Evolutionary conservation across 2,797 vertebrate genomes (phyloP), one percentile per base, ranked within the genome.

Genomic region (Xenopus petersii): DNA sequence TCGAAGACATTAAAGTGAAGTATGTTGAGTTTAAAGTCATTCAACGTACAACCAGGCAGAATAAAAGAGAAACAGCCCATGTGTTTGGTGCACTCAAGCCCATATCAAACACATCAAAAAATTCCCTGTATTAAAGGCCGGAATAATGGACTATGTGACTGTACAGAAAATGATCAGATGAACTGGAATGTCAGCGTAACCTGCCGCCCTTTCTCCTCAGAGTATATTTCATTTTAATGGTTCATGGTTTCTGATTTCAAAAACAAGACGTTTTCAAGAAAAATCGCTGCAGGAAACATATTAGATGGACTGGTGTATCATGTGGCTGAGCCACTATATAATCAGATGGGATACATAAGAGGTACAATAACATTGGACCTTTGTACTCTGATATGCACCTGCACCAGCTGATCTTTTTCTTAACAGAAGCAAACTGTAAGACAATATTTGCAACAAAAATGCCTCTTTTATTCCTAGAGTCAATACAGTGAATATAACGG

Each of bases 211-310:
- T 58, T 58, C 55, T n/a, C 30, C 24, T 16, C 42, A 46, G 77
- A 55, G 60, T 79, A 66, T n/a, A 70, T 79, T 79, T 65, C 77
- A 74, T 2, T 79, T 79, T 79, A 42, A 74, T 79, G 26, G 4
- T n/a, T 60, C 24, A 60, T 79, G 66, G 55, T 74, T 42, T 42
- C 36, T 42, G 36, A 42, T 74, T 70, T 66, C 62, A 49, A 71
- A 74, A 74, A 61, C 24, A 74, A 74, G 1, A 70, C 74, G 46
- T 67, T 16, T 48, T 61, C 46, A 59, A 58, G 49, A 74, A 64
- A 56, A 13, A 65, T 59, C 49, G 59, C 77, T 74, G 24, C 16
- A 74, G 62, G 71, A 70, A 5, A 42, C 16, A 58, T 46, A 61
- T 26, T 60, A 9, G 2, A 24, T 60, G 10, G 8, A 26, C 13